These are phyloP conservation scores for Thera britannica DNA, from an alignment of 2,888 invertebrate genomes.

Conservation along the genomic window DNA sequence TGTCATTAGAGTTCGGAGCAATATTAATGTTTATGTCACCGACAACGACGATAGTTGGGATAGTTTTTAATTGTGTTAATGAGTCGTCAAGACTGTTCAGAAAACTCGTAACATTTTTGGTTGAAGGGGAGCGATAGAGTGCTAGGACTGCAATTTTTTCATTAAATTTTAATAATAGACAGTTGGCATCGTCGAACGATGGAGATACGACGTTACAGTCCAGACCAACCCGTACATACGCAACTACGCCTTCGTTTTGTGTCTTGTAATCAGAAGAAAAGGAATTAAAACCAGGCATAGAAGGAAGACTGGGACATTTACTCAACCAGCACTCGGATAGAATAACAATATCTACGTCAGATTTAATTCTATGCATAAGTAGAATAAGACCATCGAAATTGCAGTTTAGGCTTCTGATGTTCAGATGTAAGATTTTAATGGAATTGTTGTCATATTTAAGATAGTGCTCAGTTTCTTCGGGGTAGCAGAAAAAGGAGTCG, in stretches of 20 bases:
- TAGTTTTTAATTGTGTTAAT: neutral
- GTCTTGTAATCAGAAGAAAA: neutral
- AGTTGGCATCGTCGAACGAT: neutral
- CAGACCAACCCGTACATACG: neutral
- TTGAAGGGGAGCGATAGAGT: neutral
- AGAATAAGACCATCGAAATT: neutral
- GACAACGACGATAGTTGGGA: neutral
- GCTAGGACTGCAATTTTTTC: neutral
- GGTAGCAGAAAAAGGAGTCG: neutral
- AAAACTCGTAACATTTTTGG: neutral
- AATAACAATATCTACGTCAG: neutral
- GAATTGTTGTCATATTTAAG: neutral
- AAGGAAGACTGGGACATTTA: neutral
- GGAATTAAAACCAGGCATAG: neutral
- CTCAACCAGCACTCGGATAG: conserved; percentile 1
- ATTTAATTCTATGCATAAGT: neutral
- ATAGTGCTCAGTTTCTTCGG: neutral
- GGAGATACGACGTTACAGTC: neutral
- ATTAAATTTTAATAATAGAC: neutral
- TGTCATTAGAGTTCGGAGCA: neutral
- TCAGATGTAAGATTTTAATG: neutral
- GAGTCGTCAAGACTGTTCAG: neutral
- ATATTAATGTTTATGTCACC: neutral
- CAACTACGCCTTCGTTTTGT: conserved; percentile 1
- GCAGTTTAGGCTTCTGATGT: neutral